Percentiles rank a stretch among this genome's conserved stretches.
Evolutionary conservation across 2,888 invertebrate genomes (phyloP).

Genomic region (Sipha maydis): DNA sequence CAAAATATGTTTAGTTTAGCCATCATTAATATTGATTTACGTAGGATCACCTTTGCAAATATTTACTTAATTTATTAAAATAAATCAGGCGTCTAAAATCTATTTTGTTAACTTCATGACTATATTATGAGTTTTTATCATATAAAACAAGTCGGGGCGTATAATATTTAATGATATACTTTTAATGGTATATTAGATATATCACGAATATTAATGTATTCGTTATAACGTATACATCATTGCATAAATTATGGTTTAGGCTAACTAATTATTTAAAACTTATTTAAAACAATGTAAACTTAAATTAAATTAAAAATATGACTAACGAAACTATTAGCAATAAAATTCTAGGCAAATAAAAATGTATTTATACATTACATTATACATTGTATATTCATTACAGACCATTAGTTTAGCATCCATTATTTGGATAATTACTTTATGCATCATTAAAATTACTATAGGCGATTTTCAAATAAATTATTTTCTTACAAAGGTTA

Average conservation of each 20-base stretch:
- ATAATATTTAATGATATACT: not conserved
- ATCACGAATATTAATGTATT: not conserved
- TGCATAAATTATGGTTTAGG: too few species aligned
- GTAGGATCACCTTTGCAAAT: not conserved
- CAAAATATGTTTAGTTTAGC: not conserved
- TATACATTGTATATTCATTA: too few species aligned
- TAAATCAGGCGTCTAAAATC: not conserved
- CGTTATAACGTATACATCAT: not conserved
- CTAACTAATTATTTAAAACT: too few species aligned
- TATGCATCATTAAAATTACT: not conserved
- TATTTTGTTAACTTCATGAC: slow-evolving; percentile 1
- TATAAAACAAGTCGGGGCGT: not conserved
- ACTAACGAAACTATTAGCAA: too few species aligned
- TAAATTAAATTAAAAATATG: too few species aligned
- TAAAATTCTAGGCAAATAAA: too few species aligned
- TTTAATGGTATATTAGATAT: not conserved
- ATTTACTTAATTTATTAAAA: not conserved
- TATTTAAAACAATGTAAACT: too few species aligned
- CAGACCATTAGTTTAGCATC: not conserved
- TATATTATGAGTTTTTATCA: not conserved
- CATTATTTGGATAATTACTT: not conserved
- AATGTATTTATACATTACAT: too few species aligned
- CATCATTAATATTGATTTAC: not conserved
- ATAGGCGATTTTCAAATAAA: not conserved
- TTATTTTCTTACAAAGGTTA: too few species aligned